These are phyloP conservation scores for Eremobia ochroleuca DNA, from an alignment of 2,888 invertebrate species.

Conservation along the genomic window DNA sequence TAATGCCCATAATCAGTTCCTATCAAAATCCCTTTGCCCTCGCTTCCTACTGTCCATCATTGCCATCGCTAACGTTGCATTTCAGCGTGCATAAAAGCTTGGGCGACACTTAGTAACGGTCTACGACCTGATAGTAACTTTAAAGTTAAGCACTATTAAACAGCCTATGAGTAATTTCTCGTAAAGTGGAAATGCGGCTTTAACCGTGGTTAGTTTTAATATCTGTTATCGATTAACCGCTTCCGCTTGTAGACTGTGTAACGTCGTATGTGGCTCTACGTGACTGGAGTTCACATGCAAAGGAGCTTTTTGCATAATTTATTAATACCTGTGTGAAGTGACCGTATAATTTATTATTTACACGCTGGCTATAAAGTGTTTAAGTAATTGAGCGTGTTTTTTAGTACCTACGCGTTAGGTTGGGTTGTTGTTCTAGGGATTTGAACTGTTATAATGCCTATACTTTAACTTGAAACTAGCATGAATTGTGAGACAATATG, in stretches of 20 bases:
- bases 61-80: slow-evolving; percentile 1
- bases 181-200: background rate
- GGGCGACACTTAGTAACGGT: background rate
- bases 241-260: slow-evolving; percentile 61
- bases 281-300: slow-evolving; percentile 70
- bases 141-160: background rate
- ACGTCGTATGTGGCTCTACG: slow-evolving; percentile 64
- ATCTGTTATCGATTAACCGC: slow-evolving; percentile 53
- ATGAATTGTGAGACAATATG: background rate
- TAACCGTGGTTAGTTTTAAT: slow-evolving; percentile 11
- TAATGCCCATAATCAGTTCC: background rate
- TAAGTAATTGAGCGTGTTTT: slow-evolving; percentile 49
- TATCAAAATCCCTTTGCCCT: background rate
- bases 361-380: slow-evolving; percentile 43
- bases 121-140: background rate
- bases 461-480: background rate
- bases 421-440: background rate
- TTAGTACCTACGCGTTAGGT: background rate
- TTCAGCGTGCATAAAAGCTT: background rate
- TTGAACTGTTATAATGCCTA: background rate
- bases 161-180: background rate
- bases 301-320: slow-evolving; percentile 73
- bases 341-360: slow-evolving; percentile 65
- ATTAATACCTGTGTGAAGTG: slow-evolving; percentile 75
- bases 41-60: background rate